phyloP scores from a whole-genome alignment of 2,888 invertebrate genomes.

The Dasypolia templi region DNA sequence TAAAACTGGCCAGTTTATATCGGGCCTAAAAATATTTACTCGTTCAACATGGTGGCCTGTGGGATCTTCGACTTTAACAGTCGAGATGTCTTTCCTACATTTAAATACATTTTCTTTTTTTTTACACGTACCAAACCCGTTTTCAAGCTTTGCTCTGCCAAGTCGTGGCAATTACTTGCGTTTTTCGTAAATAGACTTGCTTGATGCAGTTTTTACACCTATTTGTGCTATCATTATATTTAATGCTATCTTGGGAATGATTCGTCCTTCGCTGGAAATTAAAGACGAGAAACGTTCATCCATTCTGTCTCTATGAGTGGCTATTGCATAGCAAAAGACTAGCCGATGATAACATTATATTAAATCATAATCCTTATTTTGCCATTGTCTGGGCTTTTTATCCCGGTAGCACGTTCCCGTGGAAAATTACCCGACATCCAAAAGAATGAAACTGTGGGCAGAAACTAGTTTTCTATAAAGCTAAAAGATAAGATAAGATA shows the following conservation, averaged over 20 bases:
- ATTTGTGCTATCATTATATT: constrained; percentile 31
- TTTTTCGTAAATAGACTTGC: constrained; percentile 49
- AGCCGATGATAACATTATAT: background rate
- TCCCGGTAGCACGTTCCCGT: no score
- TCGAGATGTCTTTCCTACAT: constrained; percentile 58
- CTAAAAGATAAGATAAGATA: no score
- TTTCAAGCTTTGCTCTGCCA: constrained; percentile 10
- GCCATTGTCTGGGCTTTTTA: no score
- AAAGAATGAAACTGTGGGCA: no score
- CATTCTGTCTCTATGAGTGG: background rate
- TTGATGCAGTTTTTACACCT: constrained; percentile 42
- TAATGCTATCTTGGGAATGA: constrained; percentile 16
- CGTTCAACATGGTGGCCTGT: no score
- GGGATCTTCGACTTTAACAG: constrained; percentile 24
- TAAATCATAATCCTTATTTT: no score
- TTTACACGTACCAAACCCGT: constrained; percentile 47
- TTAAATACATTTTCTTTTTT: constrained; percentile 43
- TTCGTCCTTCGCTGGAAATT: constrained; percentile 14
- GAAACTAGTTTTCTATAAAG: no score
- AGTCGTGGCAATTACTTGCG: constrained; percentile 22
- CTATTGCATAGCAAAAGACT: background rate
- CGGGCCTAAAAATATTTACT: no score
- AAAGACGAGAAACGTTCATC: background rate
- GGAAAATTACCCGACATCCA: no score
- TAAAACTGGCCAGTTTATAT: no score